Evolutionary conservation across 2,113 vertebrate species (phyloP).

Genomic region (Benitochromis conjunctus): DNA sequence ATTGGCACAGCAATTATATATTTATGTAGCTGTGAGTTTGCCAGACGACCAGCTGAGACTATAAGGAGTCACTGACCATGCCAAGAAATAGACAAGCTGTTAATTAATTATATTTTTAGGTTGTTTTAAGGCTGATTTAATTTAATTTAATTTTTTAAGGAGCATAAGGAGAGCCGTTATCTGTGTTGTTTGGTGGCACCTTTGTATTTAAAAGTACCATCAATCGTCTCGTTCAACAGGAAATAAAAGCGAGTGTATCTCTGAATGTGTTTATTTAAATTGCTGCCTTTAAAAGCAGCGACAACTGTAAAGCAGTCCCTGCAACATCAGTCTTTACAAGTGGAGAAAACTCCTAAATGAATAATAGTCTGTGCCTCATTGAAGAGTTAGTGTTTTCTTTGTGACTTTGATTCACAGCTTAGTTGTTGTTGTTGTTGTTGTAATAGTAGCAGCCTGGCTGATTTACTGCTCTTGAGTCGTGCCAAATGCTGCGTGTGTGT

Average conservation of each 20-base stretch:
- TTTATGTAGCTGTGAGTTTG: not conserved
- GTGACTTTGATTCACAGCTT: conserved; percentile 37
- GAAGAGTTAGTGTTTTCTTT: conserved; percentile 30
- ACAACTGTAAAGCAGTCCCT: not conserved
- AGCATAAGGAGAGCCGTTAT: not conserved
- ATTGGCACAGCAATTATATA: not conserved
- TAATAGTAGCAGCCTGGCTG: conserved; percentile 31
- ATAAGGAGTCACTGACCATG: not conserved
- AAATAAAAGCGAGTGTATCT: not conserved
- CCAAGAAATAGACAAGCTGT: not conserved
- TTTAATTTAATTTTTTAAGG: not conserved
- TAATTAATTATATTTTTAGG: not conserved
- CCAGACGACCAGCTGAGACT: not conserved
- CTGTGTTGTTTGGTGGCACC: not conserved
- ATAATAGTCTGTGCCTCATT: not conserved
- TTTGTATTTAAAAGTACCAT: not conserved
- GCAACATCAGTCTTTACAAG: not conserved
- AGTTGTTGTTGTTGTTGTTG: conserved; percentile 4
- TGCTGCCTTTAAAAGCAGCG: not conserved
- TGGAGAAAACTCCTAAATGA: not conserved
- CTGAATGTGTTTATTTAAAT: not conserved
- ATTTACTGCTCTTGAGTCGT: conserved; percentile 39
- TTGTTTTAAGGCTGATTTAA: not conserved
- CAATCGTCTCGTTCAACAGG: not conserved
- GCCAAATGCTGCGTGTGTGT: conserved; percentile 9